Base-by-base conservation (phyloP, 37 sponge, comb jelly and placozoan species). In the Haliclona indistincta region DNA sequence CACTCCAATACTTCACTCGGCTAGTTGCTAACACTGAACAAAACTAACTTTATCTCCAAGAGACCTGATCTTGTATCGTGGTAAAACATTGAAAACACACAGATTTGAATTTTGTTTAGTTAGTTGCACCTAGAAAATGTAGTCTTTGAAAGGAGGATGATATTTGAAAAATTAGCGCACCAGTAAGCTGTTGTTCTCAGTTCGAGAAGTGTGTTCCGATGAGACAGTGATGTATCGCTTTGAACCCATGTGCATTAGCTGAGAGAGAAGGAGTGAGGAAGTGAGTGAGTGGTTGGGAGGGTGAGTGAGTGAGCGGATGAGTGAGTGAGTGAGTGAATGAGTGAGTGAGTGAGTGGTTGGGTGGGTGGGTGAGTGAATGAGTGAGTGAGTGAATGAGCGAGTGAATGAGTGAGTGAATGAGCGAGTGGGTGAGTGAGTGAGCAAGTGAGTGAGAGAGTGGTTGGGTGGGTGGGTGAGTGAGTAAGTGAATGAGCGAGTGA, bases 141-240 rank as follows among this genome's bases (percentile, higher is more conserved):
- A 58, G 13, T 8, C 10, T 47, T 17, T 10, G 51, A 10, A 47
- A 47, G 15, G 13, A 10, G 15, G 15, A 47, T 47, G 15, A 17
- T 55, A 35, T 6, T 51, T 25, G 30, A 17, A 19, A 26, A 63
- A 11, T 64, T 0, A 0, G 17, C 86, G 66, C 29, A 86, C 92
- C 67, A 56, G 68, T 38, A 92, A 40, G 71, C 74, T 88, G 38
- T 81, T 88, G 53, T 68, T 82, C 61, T 92, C 93, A 38, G 84
- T 75, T n/a, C 52, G 49, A 6, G 93, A 92, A 11, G 85, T 87
- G 34, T 43, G 38, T 33, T 63, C 60, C 2, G 88, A 58, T 52
- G 58, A 88, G 19, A 80, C 81, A n/a, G 74, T 34, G 11, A 92
- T 67, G 64, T 82, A 92, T 67, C 75, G 78, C 54, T 75, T 84